phyloP scores from a whole-genome alignment of 2,888 invertebrate species.

The Arctia plantaginis region DNA sequence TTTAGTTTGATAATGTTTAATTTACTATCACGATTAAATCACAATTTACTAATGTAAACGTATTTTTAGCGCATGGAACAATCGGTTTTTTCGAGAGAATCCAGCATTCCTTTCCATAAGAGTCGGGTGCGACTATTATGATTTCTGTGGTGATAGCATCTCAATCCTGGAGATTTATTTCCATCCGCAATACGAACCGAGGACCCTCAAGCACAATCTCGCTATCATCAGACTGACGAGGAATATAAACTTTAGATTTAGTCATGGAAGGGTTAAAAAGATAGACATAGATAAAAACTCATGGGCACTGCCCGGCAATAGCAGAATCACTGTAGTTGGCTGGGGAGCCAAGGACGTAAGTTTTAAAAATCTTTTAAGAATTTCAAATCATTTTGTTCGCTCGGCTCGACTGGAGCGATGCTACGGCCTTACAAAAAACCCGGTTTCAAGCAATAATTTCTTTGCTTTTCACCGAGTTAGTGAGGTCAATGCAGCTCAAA shows the following conservation, averaged over 20 bases:
- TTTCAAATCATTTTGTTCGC: no score
- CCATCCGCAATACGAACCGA: constrained; percentile 70
- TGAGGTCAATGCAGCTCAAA: no score
- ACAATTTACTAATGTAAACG: neutral
- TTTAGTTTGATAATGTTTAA: no score
- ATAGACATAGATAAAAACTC: constrained; percentile 63
- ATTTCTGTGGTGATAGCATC: constrained; percentile 66
- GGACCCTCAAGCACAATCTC: constrained; percentile 68
- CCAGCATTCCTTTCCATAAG: constrained; percentile 71
- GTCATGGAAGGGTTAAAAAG: constrained; percentile 57
- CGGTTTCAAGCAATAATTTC: no score
- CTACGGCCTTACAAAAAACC: no score
- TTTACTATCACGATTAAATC: neutral
- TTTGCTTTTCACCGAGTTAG: no score
- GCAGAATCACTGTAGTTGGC: constrained; percentile 66
- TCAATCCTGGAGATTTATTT: constrained; percentile 70
- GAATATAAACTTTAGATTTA: constrained; percentile 49
- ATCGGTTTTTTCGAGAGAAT: constrained; percentile 75
- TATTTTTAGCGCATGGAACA: constrained; percentile 71
- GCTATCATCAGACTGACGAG: constrained; percentile 64
- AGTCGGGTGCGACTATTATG: constrained; percentile 68
- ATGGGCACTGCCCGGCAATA: constrained; percentile 51
- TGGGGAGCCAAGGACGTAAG: constrained; percentile 74
- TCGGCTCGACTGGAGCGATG: no score
- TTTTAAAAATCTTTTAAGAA: neutral